A percentile compares a stretch with the other conserved stretches of the same genome.
phyloP scores from a whole-genome alignment of 2,888 invertebrate species.

The Drosophila paranaensis region DNA sequence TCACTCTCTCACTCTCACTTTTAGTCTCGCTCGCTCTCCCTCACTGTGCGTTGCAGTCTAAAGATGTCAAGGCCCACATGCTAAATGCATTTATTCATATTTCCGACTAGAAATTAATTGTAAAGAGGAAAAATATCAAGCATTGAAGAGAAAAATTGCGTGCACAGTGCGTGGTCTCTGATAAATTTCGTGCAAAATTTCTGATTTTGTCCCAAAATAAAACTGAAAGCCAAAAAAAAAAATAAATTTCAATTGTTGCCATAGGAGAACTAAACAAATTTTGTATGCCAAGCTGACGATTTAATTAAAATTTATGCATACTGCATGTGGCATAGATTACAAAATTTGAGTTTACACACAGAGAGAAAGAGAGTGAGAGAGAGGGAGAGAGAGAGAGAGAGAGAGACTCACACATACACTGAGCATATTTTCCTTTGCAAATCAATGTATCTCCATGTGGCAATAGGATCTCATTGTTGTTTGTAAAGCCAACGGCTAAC shows the following conservation, averaged over 20 bases:
- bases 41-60: constrained; percentile 3
- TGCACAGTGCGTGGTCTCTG: constrained; percentile 36
- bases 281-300: constrained; percentile 20
- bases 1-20: not conserved
- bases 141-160: constrained; percentile 3
- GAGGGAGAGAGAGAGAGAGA: constrained; percentile 13
- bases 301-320: constrained; percentile 74
- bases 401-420: constrained; percentile 12
- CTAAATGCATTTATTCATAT: constrained; percentile 39
- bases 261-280: constrained; percentile 14
- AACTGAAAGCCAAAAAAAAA: constrained; percentile 9
- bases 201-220: constrained; percentile 13
- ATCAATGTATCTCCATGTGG: constrained; percentile 27
- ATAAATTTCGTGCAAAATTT: constrained; percentile 44
- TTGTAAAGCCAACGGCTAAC: constrained; percentile 58
- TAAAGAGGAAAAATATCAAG: constrained; percentile 9
- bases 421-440: constrained; percentile 18
- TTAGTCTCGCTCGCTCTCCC: not conserved
- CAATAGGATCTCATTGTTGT: constrained; percentile 14
- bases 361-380: constrained; percentile 10
- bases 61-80: constrained; percentile 51
- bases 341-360: constrained; percentile 20
- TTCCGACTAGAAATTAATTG: constrained; percentile 25
- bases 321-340: constrained; percentile 61
- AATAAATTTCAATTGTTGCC: constrained; percentile 39